Percentiles rank a stretch among this genome's conserved stretches.
These are phyloP conservation scores for Pherbina coryleti DNA, from an alignment of 2,888 invertebrate species.

Conservation along the genomic window DNA sequence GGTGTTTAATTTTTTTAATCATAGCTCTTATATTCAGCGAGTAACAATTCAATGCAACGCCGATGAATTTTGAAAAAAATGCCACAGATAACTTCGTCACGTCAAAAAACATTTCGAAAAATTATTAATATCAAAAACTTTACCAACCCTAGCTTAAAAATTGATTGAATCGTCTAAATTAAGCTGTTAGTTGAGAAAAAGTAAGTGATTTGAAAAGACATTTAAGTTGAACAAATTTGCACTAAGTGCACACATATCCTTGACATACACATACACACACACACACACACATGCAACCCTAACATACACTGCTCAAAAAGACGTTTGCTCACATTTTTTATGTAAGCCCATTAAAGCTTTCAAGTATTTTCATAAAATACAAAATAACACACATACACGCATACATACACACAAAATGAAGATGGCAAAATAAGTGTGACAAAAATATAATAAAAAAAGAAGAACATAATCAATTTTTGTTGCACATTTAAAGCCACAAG, in stretches of 20 bases:
- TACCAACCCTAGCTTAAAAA: too few species aligned
- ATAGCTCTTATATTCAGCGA: too few species aligned
- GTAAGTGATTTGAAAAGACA: neutral
- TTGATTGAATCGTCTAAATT: too few species aligned
- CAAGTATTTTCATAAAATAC: neutral
- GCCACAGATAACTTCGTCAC: too few species aligned
- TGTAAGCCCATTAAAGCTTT: neutral
- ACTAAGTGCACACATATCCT: neutral
- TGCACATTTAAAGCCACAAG: slow-evolving; percentile 34
- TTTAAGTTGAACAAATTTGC: neutral
- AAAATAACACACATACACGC: too few species aligned
- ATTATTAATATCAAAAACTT: too few species aligned
- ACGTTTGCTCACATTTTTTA: too few species aligned
- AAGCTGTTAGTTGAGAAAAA: neutral
- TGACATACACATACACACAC: neutral
- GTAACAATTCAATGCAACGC: too few species aligned
- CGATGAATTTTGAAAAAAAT: too few species aligned
- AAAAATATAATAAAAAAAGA: neutral
- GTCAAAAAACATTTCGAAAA: too few species aligned
- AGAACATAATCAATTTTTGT: neutral
- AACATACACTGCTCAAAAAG: too few species aligned
- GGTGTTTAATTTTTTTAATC: too few species aligned
- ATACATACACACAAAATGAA: neutral
- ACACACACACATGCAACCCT: neutral
- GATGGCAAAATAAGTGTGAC: neutral